Evolutionary conservation across 2,113 vertebrate species (phyloP), one percentile per base, ranked within the genome.

Genomic region (Petromus typicus): DNA sequence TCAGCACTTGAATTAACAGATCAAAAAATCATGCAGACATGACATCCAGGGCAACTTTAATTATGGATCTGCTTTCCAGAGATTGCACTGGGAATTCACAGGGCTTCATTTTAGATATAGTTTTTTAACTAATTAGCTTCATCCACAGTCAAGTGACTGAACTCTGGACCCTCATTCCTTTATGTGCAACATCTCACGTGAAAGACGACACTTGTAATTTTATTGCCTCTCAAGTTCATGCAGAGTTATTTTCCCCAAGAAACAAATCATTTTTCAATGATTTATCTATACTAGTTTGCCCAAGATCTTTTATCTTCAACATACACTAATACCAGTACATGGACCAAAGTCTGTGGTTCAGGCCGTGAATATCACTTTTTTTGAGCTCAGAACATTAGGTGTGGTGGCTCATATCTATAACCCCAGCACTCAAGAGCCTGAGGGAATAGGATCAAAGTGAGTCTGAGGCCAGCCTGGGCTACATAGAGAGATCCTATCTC

Each of bases 221-320:
- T 67, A 67, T 73, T 37, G 86, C 66, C 22, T 93, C 59, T n/a
- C 66, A 69, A 90, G 32, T 20, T 34, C 32, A 51, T 79, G 13
- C 20, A 91, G 30, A 80, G 23, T 79, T 54, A 76, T 89, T 82
- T 93, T n/a, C 57, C 93, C n/a, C 63, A 67, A 67, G 37, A 95
- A 51, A 79, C 32, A 51, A 69, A 90, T 69, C 4, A 32, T 7
- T 88, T 96, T 79, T 43, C 69, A 92, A 34, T 76, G 32, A 78
- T 27, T 88, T 79, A 79, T 45, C 45, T 59, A 89, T 10, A 84
- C 8, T 75, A 56, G 45, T 92, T 90, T 61, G 27, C 37, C 54
- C 64, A 69, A 27, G 92, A 93, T 63, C 3, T 3, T 75, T 81
- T 84, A 22, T 90, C 76, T 81, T 90, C 13, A 57, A 2, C 59